Evolutionary conservation across 2,113 vertebrate species (phyloP).

Genomic region (Fregata magnificens): DNA sequence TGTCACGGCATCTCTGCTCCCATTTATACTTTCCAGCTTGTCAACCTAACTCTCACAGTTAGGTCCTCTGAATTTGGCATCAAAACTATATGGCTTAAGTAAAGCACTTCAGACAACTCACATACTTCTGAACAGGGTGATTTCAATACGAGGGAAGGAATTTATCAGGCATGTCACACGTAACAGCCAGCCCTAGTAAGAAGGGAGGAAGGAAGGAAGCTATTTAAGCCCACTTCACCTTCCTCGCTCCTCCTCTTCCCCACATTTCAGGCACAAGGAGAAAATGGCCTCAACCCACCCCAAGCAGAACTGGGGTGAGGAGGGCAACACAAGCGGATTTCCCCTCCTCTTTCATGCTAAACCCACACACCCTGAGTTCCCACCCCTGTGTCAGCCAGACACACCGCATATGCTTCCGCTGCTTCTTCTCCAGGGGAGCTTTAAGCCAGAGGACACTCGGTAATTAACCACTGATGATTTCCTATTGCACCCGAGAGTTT

Average conservation of each 20-base stretch:
- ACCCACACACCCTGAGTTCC: not conserved
- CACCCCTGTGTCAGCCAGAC: rapidly evolving
- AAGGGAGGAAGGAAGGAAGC: not conserved
- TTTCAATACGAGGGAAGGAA: not conserved
- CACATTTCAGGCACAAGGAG: not conserved
- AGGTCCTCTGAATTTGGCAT: not conserved
- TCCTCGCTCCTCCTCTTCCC: not conserved
- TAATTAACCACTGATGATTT: not conserved
- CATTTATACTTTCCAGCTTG: not conserved
- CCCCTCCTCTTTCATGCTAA: not conserved
- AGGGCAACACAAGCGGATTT: rapidly evolving
- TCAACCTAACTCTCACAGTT: not conserved
- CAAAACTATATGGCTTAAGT: not conserved
- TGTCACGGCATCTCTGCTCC: not conserved
- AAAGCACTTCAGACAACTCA: not conserved
- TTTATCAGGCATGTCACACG: not conserved
- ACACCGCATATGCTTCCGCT: not conserved
- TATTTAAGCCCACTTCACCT: not conserved
- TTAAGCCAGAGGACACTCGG: not conserved
- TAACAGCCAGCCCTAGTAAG: not conserved
- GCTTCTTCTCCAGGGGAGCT: not conserved
- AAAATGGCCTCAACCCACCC: not conserved
- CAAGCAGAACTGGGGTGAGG: not conserved
- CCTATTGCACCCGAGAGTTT: not conserved
- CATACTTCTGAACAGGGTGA: not conserved